phyloP scores from a whole-genome alignment of 2,113 vertebrate species.

The Neoarius graeffei region DNA sequence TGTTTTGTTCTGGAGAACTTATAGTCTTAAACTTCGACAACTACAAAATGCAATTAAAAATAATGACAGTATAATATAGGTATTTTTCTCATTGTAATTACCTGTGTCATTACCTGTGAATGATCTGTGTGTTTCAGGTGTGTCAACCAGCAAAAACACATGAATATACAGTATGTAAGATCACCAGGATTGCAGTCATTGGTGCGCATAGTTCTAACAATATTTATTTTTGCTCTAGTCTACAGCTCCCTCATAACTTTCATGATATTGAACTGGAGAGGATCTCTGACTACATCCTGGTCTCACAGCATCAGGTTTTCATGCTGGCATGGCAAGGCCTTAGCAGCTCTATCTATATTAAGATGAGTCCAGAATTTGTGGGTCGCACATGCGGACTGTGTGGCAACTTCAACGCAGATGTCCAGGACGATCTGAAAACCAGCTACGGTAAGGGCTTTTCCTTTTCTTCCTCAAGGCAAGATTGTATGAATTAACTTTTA shows the following conservation, averaged over 20 bases:
- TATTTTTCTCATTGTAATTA: not conserved
- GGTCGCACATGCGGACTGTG: constrained; percentile 88
- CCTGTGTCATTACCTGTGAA: not conserved
- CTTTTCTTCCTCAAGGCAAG: not conserved
- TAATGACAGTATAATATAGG: not conserved
- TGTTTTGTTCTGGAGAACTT: not conserved
- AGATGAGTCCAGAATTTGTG: constrained; percentile 89
- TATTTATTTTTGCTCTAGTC: not conserved
- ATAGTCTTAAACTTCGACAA: not conserved
- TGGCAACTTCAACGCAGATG: constrained; percentile 91
- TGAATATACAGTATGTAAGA: not conserved
- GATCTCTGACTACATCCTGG: constrained; percentile 85
- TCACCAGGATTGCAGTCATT: not conserved
- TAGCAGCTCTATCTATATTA: constrained; percentile 85
- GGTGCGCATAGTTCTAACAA: too few species aligned
- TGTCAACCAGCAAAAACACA: not conserved
- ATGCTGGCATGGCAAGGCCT: constrained; percentile 91
- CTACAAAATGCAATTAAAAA: not conserved
- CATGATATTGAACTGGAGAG: constrained; percentile 82
- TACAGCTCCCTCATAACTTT: constrained; percentile 74
- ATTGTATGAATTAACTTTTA: not conserved
- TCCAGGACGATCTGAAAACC: constrained; percentile 89
- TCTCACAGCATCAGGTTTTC: constrained; percentile 82
- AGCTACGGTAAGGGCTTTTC: constrained; percentile 81
- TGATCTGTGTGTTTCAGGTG: not conserved